Conservation (phyloP, 2,797 vertebrate genomes). For the Meriones psammophilus region DNA sequence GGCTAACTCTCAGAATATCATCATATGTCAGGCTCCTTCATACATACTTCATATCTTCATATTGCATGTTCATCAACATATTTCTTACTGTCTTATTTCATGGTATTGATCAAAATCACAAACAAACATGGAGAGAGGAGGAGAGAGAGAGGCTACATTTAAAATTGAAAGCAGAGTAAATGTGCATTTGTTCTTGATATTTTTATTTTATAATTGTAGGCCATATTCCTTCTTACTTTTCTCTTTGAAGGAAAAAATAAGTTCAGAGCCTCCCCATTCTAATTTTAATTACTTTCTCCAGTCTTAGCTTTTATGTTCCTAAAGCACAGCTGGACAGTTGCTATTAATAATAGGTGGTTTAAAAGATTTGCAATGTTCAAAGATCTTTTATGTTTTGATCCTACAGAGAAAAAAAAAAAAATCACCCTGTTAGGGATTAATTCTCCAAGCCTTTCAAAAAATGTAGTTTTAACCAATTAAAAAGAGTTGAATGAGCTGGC, state of each 20-base stretch:
- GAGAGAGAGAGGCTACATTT: background rate
- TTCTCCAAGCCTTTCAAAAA: background rate
- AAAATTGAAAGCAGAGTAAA: background rate
- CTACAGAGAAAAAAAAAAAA: background rate
- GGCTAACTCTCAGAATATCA: background rate
- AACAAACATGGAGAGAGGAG: background rate
- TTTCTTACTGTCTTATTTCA: background rate
- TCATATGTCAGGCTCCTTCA: background rate
- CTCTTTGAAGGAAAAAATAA: background rate
- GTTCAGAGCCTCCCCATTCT: background rate
- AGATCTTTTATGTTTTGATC: background rate
- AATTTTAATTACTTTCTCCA: conserved; percentile 37
- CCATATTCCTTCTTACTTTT: background rate
- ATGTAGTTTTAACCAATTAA: background rate
- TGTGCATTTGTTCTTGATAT: background rate
- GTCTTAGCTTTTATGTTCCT: conserved; percentile 8
- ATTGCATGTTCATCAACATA: background rate
- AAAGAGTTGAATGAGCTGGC: background rate
- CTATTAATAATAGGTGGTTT: background rate
- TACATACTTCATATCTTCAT: background rate
- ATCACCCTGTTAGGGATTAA: background rate
- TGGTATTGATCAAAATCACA: background rate
- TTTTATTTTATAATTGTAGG: background rate
- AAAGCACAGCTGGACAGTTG: conserved; percentile 15
- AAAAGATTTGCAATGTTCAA: conserved; percentile 38